Evolutionary conservation across 1,140 invertebrate species (phyloP).

Genomic region (Magallana angulata): DNA sequence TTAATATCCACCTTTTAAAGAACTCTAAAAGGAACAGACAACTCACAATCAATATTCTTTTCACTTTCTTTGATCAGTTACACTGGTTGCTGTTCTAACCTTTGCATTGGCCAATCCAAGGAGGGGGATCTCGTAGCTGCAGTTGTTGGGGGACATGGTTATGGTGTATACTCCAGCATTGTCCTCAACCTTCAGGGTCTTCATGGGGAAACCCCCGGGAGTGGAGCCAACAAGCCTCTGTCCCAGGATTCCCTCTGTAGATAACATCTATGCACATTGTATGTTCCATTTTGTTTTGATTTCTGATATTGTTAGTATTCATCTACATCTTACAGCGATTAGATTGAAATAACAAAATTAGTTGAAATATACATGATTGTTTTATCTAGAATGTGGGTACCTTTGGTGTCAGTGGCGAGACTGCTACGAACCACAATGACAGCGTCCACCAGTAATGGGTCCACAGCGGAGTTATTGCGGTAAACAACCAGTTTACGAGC

Average conservation of each 20-base stretch:
- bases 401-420: conserved; percentile 12
- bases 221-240: conserved; percentile 56
- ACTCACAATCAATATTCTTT: no score
- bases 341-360: not conserved
- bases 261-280: not conserved
- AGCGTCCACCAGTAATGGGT: conserved; percentile 31
- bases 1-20: not conserved
- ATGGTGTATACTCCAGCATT: conserved; percentile 58
- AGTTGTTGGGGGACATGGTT: conserved; percentile 59
- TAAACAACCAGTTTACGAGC: not conserved
- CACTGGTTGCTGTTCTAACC: conserved; percentile 30
- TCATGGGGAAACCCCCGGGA: conserved; percentile 55
- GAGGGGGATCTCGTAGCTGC: conserved; percentile 61
- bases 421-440: not conserved
- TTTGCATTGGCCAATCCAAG: conserved; percentile 51
- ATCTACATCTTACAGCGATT: not conserved
- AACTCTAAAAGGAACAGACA: no score
- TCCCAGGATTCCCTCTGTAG: conserved; percentile 43
- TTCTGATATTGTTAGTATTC: no score
- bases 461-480: not conserved
- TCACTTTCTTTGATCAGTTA: no score
- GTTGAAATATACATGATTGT: not conserved
- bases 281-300: no score
- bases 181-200: conserved; percentile 58
- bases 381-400: not conserved